Percentiles rank a stretch among this genome's conserved stretches.
phyloP scores from a whole-genome alignment of 2,113 vertebrate species.

The Apus apus region DNA sequence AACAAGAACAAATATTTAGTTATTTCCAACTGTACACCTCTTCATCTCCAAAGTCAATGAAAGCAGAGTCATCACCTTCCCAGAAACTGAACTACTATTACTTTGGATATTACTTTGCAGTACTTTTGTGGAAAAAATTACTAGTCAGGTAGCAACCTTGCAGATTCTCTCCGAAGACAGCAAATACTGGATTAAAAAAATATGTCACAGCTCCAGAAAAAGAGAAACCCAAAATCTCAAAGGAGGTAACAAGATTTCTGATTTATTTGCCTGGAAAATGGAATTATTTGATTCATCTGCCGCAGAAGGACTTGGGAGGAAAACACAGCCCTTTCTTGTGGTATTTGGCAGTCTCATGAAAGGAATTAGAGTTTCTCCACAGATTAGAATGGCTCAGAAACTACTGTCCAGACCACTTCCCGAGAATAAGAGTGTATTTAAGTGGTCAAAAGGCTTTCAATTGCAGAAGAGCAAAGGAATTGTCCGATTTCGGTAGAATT shows the following conservation, averaged over 20 bases:
- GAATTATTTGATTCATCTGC: slow-evolving; percentile 67
- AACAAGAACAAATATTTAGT: not conserved
- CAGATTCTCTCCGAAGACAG: not conserved
- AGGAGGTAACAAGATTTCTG: slow-evolving; percentile 49
- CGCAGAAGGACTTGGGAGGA: slow-evolving; percentile 28
- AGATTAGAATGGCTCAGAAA: slow-evolving; percentile 60
- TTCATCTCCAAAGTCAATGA: not conserved
- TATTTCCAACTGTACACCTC: not conserved
- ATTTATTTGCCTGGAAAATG: slow-evolving; percentile 65
- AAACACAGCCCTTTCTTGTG: slow-evolving; percentile 61
- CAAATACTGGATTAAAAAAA: not conserved
- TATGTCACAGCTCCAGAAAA: not conserved
- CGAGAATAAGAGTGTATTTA: slow-evolving; percentile 31
- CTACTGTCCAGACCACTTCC: slow-evolving; percentile 64
- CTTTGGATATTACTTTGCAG: not conserved
- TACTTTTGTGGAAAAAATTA: not conserved
- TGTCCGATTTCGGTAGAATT: slow-evolving; percentile 3
- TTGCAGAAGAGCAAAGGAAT: slow-evolving; percentile 24
- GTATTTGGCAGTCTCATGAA: slow-evolving; percentile 63
- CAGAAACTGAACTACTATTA: not conserved
- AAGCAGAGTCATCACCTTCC: not conserved
- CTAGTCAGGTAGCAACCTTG: not conserved
- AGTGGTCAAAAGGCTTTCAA: slow-evolving; percentile 40
- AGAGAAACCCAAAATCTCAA: slow-evolving; percentile 10
- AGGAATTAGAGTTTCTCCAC: slow-evolving; percentile 60